These are phyloP conservation scores for Oncorhynchus kisutch DNA, from an alignment of 2,113 vertebrate species.

Conservation along the genomic window DNA sequence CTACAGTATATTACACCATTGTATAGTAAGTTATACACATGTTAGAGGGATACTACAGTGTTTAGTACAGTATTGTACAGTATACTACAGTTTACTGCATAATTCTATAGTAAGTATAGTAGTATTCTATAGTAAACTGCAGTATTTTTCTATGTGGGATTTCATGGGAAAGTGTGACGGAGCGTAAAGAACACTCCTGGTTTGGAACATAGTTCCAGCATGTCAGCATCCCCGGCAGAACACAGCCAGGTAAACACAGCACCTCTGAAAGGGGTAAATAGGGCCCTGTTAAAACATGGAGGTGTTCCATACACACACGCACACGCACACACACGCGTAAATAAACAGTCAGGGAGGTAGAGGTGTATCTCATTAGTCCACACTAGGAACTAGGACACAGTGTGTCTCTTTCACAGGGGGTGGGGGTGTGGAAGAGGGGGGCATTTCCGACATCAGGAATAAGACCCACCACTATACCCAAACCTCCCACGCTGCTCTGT, in stretches of 20 bases:
- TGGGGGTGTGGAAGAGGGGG: not conserved
- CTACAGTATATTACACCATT: no score
- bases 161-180: not conserved
- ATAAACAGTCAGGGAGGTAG: slow-evolving; percentile 58
- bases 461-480: slow-evolving; percentile 43
- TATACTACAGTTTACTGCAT: no score
- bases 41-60: no score
- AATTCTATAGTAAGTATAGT: no score
- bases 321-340: not conserved
- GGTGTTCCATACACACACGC: slow-evolving; percentile 47
- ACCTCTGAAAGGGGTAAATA: slow-evolving; percentile 39
- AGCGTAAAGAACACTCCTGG: slow-evolving; percentile 11
- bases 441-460: slow-evolving; percentile 54
- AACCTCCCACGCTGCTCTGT: slow-evolving; percentile 63
- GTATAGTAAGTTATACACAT: no score
- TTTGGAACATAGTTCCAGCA: slow-evolving; percentile 16
- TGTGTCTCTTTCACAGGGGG: slow-evolving; percentile 48
- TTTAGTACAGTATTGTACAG: no score
- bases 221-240: slow-evolving; percentile 15
- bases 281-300: slow-evolving; percentile 47
- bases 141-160: no score
- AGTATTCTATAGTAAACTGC: no score
- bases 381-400: slow-evolving; percentile 43
- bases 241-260: slow-evolving; percentile 41
- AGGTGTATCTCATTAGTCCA: slow-evolving; percentile 61